Percentiles rank a stretch among this genome's conserved stretches.
These are phyloP conservation scores for Peromyscus melanophrys DNA, from an alignment of 2,797 vertebrate species.

Conservation along the genomic window DNA sequence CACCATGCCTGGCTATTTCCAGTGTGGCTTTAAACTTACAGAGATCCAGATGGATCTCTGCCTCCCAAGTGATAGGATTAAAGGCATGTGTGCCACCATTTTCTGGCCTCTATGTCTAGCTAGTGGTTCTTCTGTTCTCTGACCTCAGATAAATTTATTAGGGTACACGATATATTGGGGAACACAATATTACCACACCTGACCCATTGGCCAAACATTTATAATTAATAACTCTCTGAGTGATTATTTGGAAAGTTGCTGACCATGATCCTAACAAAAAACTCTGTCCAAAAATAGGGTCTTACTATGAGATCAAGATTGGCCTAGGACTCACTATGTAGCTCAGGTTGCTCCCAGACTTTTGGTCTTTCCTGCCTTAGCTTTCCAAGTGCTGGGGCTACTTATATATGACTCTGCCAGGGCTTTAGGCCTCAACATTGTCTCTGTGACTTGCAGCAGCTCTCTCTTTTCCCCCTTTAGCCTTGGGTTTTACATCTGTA, in stretches of 20 bases:
- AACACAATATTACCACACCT: too few species aligned
- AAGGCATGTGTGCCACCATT: too few species aligned
- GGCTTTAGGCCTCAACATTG: not conserved
- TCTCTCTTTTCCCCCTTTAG: fast-evolving
- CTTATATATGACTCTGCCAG: not conserved
- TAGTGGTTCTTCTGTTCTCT: too few species aligned
- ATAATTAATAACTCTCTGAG: not conserved
- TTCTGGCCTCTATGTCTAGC: too few species aligned
- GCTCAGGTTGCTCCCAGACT: not conserved
- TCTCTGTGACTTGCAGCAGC: not conserved
- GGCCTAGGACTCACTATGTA: not conserved
- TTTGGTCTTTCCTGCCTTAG: too few species aligned
- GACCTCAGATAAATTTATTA: too few species aligned
- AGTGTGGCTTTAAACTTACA: too few species aligned
- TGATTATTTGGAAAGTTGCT: not conserved
- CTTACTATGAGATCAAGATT: not conserved
- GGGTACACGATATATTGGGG: too few species aligned
- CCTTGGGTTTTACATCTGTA: not conserved
- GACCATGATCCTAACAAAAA: not conserved
- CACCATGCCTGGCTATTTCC: too few species aligned
- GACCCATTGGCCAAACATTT: not conserved
- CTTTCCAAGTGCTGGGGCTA: not conserved
- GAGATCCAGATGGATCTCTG: too few species aligned
- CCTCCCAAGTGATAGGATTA: too few species aligned
- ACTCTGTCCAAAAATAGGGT: not conserved